Evolutionary conservation across 2,888 invertebrate species (phyloP).

Genomic region (Pollenia amentaria): DNA sequence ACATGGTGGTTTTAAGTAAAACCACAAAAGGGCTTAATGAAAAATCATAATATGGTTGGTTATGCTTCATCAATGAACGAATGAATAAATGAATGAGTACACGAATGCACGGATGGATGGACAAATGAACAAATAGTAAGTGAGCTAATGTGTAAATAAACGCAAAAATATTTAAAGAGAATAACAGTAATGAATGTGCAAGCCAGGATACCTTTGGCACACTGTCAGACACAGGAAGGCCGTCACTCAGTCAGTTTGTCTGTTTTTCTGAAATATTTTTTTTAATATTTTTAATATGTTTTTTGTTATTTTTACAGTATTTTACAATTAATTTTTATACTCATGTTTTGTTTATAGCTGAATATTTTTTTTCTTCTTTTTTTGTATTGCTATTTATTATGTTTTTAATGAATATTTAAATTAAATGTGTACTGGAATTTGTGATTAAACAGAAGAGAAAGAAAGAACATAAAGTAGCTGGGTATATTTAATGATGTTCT

Average conservation of each 20-base stretch:
- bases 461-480: background rate
- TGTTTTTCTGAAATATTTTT: slow-evolving; percentile 27
- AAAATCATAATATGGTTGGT: slow-evolving; percentile 72
- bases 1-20: slow-evolving; percentile 57
- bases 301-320: slow-evolving; percentile 31
- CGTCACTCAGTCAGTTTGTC: background rate
- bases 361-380: too few relatives aligned
- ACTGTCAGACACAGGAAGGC: background rate
- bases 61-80: slow-evolving; percentile 62
- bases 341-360: background rate
- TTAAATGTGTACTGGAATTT: slow-evolving; percentile 38
- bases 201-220: background rate
- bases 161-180: background rate
- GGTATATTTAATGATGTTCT: slow-evolving; percentile 20
- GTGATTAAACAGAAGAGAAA: slow-evolving; percentile 5
- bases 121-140: slow-evolving; percentile 30
- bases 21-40: slow-evolving; percentile 72
- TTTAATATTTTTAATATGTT: slow-evolving; percentile 3
- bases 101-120: slow-evolving; percentile 23
- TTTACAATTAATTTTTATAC: background rate
- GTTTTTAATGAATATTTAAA: slow-evolving; percentile 65
- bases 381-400: slow-evolving; percentile 33
- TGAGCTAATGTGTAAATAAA: slow-evolving; percentile 16
- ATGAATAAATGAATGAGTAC: slow-evolving; percentile 23
- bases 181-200: background rate